Percentiles rank a stretch among this genome's conserved stretches.
These are phyloP conservation scores for Phylloscopus collybita DNA, from an alignment of 2,797 vertebrate genomes.

Conservation along the genomic window DNA sequence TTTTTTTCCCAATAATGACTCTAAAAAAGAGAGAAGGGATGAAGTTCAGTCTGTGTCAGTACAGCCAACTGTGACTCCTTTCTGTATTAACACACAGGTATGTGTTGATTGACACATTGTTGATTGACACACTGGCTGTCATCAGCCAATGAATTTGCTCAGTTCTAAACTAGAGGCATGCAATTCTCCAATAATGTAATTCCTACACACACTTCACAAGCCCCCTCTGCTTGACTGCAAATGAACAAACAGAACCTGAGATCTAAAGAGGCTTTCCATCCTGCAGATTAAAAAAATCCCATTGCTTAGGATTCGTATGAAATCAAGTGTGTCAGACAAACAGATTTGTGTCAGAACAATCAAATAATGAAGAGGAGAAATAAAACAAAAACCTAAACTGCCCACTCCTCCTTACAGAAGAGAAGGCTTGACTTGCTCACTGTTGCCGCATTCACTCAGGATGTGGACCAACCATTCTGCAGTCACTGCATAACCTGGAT, in stretches of 20 bases:
- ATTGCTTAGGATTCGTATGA: background rate
- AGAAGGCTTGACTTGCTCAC: background rate
- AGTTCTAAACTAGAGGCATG: background rate
- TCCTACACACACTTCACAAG: background rate
- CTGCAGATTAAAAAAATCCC: background rate
- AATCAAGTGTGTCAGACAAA: background rate
- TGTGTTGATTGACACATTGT: too few species aligned
- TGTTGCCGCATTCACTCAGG: background rate
- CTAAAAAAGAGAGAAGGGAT: background rate
- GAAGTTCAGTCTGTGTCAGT: background rate
- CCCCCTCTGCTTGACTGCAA: background rate
- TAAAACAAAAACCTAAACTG: background rate
- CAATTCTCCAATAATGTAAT: background rate
- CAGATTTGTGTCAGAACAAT: background rate
- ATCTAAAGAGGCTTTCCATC: background rate
- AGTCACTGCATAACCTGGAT: background rate
- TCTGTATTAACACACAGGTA: background rate
- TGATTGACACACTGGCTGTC: background rate
- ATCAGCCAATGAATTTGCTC: background rate
- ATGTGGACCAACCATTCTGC: background rate
- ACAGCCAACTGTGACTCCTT: background rate
- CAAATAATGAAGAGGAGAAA: background rate
- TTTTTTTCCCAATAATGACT: background rate
- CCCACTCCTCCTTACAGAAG: background rate
- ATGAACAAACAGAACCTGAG: background rate